Percentiles rank a stretch among this genome's conserved stretches.
These are phyloP conservation scores for Clavelina lepadiformis DNA, from an alignment of 23 tunicate genomes.

Conservation along the genomic window DNA sequence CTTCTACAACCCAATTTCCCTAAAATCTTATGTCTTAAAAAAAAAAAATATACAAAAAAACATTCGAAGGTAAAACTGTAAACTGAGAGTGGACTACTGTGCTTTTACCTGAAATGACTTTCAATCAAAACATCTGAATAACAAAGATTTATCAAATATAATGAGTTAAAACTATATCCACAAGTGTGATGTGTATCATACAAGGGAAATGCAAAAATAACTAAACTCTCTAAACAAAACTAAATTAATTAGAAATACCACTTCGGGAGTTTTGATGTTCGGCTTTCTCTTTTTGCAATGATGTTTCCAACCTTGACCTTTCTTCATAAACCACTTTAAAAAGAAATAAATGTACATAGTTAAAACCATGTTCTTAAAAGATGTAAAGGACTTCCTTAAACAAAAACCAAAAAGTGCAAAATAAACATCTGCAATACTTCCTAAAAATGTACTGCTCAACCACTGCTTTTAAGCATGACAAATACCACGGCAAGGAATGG, in stretches of 20 bases:
- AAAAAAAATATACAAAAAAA: too few relatives aligned
- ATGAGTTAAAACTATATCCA: not conserved
- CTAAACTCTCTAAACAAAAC: too few relatives aligned
- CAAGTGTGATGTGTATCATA: not conserved
- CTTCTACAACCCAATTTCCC: too few relatives aligned
- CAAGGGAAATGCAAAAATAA: not conserved
- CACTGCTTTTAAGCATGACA: not conserved
- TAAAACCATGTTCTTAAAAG: not conserved
- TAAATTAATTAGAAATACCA: too few relatives aligned
- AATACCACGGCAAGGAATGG: not conserved
- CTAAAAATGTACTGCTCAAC: not conserved
- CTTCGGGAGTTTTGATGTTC: conserved; percentile 49
- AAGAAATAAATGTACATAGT: not conserved
- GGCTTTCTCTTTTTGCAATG: conserved; percentile 46
- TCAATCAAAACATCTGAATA: too few relatives aligned
- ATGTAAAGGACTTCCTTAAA: not conserved
- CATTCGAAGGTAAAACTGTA: too few relatives aligned
- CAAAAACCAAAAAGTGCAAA: conserved; percentile 1
- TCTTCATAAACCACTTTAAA: conserved; percentile 77
- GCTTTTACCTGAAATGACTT: too few relatives aligned
- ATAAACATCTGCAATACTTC: not conserved
- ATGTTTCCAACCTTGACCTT: conserved; percentile 60
- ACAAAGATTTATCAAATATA: too few relatives aligned
- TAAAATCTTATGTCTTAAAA: too few relatives aligned
- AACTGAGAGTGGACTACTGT: too few relatives aligned